Base-by-base conservation (phyloP, 2,888 invertebrate genomes). In the Sturmia bella region DNA sequence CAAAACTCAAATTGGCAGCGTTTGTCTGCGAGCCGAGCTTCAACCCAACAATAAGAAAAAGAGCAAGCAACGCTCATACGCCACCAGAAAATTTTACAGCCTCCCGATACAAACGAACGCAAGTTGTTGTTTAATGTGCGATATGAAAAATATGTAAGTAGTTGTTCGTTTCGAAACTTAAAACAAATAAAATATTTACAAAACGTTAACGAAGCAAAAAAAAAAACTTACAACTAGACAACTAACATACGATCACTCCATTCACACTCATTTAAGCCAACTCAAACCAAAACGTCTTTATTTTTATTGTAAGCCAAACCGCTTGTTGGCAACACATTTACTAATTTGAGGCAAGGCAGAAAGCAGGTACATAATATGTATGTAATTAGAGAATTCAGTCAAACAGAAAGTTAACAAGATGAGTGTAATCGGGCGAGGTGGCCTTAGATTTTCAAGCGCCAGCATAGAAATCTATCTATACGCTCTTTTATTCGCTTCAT, bases 41-140 rank as follows among this genome's bases (percentile, higher is more conserved):
- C 9, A 45, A 43, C 41, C 43, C 9, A 45, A 43, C 41, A 63
- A 11, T 61, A 32, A 39, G 48, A 17, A 13, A 9, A 59, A 50
- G 66, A 48, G 24, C 66, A 73, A 48, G 24, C 66, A 73, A 59
- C 69, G 59, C 74, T 69, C 77, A 75, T 66, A 69, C 81, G 77
- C 59, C 61, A 64, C 73, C 66, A 39, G 13, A 54, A 13, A 9
- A 50, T 11, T 59, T 59, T 56, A 12, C 69, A 82, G 74, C 78
- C 45, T 74, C 78, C 73, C 69, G 37, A 12, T 48, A 43, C 15
- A 19, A 43, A 61, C 45, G 21, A 63, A 24, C 12, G 45, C 48
- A 61, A 63, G 54, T 50, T 37, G 57, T 13, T 12, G 45, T 45
- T 45, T 17, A 32, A 41, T 57, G 12, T 21, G 21, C 39, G 27